Evolutionary conservation across 2,797 vertebrate species (phyloP).

Genomic region (Morelia viridis): DNA sequence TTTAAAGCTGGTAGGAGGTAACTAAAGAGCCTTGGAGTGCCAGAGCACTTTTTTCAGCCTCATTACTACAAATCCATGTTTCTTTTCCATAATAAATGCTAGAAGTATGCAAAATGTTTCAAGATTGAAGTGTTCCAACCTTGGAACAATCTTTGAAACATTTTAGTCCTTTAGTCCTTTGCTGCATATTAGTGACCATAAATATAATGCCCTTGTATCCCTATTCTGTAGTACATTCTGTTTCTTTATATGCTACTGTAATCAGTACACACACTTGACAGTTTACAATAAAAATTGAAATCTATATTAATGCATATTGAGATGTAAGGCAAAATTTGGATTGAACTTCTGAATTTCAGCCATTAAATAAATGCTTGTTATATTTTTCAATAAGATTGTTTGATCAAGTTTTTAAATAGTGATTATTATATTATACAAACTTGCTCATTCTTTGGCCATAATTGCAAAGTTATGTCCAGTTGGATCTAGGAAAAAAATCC

Average conservation of each 20-base stretch:
- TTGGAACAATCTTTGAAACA: background rate
- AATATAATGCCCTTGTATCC: background rate
- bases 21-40: background rate
- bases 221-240: background rate
- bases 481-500: background rate
- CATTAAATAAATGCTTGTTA: background rate
- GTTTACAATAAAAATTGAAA: background rate
- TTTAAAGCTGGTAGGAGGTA: background rate
- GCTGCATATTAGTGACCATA: background rate
- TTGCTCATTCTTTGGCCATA: background rate
- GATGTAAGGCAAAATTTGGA: background rate
- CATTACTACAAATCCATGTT: background rate
- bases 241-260: background rate
- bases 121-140: background rate
- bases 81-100: background rate
- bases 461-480: conserved; percentile 11
- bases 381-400: background rate
- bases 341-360: background rate
- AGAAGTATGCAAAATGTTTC: background rate
- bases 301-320: background rate
- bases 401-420: background rate
- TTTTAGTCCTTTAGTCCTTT: background rate
- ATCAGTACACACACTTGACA: background rate
- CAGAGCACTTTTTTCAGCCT: background rate
- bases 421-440: background rate